Evolutionary conservation across 2,888 invertebrate species (phyloP).

Genomic region (Hybos culiciformis): DNA sequence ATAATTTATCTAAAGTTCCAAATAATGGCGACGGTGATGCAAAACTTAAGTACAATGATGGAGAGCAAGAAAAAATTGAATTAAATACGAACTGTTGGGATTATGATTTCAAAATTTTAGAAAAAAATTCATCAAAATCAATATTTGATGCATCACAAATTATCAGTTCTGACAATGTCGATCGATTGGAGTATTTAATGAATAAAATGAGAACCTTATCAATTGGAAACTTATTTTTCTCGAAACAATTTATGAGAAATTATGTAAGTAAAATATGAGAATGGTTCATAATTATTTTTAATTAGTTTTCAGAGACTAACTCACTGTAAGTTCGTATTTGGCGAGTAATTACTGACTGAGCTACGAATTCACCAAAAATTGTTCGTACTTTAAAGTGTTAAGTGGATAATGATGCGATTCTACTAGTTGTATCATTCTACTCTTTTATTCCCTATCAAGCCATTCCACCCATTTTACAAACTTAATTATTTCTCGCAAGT

Average conservation of each 20-base stretch:
- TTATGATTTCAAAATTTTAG: constrained; percentile 21
- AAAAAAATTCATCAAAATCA: constrained; percentile 19
- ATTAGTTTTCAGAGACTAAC: not conserved
- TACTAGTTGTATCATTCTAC: too few relatives aligned
- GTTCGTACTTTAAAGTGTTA: too few relatives aligned
- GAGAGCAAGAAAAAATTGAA: constrained; percentile 13
- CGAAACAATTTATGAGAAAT: constrained; percentile 28
- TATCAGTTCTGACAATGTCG: constrained; percentile 21
- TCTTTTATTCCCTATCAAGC: too few relatives aligned
- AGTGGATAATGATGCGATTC: too few relatives aligned
- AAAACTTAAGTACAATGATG: constrained; percentile 15
- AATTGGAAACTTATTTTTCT: constrained; percentile 28
- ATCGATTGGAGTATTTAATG: constrained; percentile 23
- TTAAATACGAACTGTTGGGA: constrained; percentile 8
- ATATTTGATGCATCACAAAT: constrained; percentile 19
- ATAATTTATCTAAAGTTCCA: not conserved
- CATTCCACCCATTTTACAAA: too few relatives aligned
- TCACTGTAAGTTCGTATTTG: not conserved
- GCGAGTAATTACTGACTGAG: too few relatives aligned
- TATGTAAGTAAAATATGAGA: constrained; percentile 29
- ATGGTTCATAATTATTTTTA: not conserved
- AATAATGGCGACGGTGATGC: constrained; percentile 13
- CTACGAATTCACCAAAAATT: too few relatives aligned
- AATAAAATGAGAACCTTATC: constrained; percentile 25
- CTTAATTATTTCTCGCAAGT: too few relatives aligned